Evolutionary conservation across 2,113 vertebrate genomes (phyloP).

Genomic region (Dicrurus megarhynchus): DNA sequence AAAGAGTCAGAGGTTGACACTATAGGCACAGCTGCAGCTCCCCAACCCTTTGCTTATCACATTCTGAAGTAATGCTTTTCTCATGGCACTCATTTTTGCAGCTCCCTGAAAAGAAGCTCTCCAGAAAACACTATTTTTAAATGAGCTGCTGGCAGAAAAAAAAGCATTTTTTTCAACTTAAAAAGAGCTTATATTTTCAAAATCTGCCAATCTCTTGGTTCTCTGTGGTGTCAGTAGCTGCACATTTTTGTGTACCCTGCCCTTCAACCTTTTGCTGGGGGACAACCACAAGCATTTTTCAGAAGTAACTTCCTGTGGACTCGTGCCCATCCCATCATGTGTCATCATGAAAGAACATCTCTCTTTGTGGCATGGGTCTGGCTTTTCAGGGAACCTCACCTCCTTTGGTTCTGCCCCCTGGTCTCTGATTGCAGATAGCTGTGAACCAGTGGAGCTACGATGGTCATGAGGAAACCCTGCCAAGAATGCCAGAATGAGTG

Average conservation of each 20-base stretch:
- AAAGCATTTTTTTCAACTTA: not conserved
- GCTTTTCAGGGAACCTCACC: not conserved
- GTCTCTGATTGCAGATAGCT: rapidly evolving
- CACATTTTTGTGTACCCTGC: not conserved
- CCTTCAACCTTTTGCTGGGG: not conserved
- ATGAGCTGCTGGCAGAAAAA: not conserved
- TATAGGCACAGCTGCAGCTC: not conserved
- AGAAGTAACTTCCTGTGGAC: not conserved
- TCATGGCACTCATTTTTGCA: not conserved
- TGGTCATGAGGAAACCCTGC: not conserved
- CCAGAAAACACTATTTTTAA: not conserved
- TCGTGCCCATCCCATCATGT: rapidly evolving
- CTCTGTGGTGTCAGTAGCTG: not conserved
- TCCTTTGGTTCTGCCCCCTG: not conserved
- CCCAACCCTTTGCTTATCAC: not conserved
- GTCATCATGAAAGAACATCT: not conserved
- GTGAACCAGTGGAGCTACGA: not conserved
- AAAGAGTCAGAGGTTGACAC: not conserved
- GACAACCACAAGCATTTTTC: not conserved
- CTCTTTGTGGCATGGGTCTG: not conserved
- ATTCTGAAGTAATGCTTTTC: not conserved
- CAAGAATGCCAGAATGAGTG: not conserved
- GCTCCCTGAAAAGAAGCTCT: not conserved
- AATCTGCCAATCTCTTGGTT: not conserved
- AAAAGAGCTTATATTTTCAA: not conserved